Conservation (phyloP, 1,140 invertebrate genomes). For the Drosophila nebulosa region DNA sequence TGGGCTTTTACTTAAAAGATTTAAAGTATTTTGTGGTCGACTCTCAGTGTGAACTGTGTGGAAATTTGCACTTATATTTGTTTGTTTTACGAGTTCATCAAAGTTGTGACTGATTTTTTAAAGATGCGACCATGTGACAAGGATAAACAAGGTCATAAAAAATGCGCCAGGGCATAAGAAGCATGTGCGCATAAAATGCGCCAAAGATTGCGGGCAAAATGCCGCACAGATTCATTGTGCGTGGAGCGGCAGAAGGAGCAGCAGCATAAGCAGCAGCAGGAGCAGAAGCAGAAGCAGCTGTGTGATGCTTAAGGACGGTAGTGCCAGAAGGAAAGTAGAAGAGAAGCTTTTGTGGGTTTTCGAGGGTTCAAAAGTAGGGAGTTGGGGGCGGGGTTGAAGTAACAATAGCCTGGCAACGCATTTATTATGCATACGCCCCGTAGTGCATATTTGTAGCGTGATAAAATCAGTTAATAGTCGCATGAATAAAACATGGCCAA, state of each 20-base stretch:
- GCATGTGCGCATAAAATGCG: conserved; percentile 32
- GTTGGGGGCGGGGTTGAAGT: not conserved
- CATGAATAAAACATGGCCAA: conserved; percentile 68
- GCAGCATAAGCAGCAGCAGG: conserved; percentile 13
- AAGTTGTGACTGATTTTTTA: conserved; percentile 68
- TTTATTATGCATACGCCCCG: conserved; percentile 75
- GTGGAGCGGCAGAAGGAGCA: conserved; percentile 14
- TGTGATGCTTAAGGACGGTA: not conserved
- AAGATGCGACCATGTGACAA: conserved; percentile 64
- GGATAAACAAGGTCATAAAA: conserved; percentile 77
- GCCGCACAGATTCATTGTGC: conserved; percentile 47
- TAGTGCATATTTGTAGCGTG: conserved; percentile 78
- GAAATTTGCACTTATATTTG: conserved; percentile 27
- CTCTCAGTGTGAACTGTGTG: not conserved
- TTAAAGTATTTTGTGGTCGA: conserved; percentile 33
- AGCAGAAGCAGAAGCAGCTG: not conserved
- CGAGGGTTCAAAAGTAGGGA: not conserved
- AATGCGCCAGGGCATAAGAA: conserved; percentile 31
- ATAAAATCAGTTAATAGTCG: conserved; percentile 75
- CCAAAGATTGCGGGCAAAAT: conserved; percentile 33
- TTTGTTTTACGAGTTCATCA: conserved; percentile 71
- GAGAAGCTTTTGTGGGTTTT: too few relatives aligned
- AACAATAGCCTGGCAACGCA: conserved; percentile 47
- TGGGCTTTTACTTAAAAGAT: not conserved
- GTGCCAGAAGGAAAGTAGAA: not conserved